phyloP scores from a whole-genome alignment of 2,888 invertebrate genomes.

The Drosophila emarginata region DNA sequence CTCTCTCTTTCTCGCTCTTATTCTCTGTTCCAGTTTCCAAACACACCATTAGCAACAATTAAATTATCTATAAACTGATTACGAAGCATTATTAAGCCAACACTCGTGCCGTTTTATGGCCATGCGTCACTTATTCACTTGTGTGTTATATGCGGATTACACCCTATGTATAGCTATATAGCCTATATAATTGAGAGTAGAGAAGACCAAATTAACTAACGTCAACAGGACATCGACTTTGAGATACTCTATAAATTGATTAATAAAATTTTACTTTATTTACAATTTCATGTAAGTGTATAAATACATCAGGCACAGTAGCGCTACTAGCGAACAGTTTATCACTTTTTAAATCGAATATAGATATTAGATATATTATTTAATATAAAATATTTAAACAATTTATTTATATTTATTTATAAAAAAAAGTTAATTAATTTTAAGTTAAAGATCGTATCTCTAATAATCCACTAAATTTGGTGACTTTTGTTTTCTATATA shows the following conservation, averaged over 20 bases:
- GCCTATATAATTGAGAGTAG: slow-evolving; percentile 3
- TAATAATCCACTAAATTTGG: no score
- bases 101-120: slow-evolving; percentile 33
- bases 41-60: slow-evolving; percentile 62
- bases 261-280: not conserved
- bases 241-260: not conserved
- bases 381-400: no score
- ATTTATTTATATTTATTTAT: no score
- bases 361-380: no score
- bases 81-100: slow-evolving; percentile 51
- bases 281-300: no score
- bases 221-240: not conserved
- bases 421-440: no score
- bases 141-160: slow-evolving; percentile 23
- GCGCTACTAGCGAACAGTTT: no score
- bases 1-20: not conserved
- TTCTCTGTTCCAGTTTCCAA: not conserved
- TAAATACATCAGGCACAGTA: no score
- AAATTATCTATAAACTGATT: slow-evolving; percentile 74
- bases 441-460: no score
- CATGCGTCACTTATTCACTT: slow-evolving; percentile 18
- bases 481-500: no score
- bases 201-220: slow-evolving; percentile 15
- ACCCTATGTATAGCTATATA: slow-evolving; percentile 15
- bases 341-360: no score